phyloP scores from a whole-genome alignment of 2,888 invertebrate species.

The Lordiphosa fenestrarum region DNA sequence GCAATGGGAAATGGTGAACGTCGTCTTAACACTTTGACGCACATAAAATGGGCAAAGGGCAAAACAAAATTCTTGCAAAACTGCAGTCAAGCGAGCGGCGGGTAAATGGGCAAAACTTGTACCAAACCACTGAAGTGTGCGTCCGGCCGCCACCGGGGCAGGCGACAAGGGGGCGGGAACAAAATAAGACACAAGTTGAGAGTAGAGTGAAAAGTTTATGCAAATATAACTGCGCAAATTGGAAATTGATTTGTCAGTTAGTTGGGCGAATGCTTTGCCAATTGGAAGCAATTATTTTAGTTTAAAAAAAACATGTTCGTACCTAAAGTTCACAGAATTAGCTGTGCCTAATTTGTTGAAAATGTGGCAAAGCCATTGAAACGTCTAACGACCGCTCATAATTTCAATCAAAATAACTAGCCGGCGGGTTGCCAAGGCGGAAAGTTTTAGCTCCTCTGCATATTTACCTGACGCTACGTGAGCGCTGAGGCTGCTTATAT shows the following conservation, averaged over 20 bases:
- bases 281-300: neutral
- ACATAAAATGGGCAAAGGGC: constrained; percentile 22
- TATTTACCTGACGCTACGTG: constrained; percentile 28
- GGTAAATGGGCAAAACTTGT: constrained; percentile 41
- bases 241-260: constrained; percentile 48
- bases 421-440: constrained; percentile 19
- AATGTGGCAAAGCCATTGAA: constrained; percentile 15
- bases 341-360: constrained; percentile 31
- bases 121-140: constrained; percentile 7
- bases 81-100: constrained; percentile 14
- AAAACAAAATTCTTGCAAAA: constrained; percentile 13
- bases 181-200: constrained; percentile 11
- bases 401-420: constrained; percentile 67
- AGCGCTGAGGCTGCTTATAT: constrained; percentile 39
- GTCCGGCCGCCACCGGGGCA: neutral
- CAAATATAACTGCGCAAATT: constrained; percentile 43
- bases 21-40: constrained; percentile 10
- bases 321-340: neutral
- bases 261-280: constrained; percentile 1
- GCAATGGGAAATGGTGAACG: constrained; percentile 8
- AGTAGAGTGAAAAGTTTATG: constrained; percentile 39
- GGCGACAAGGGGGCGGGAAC: neutral
- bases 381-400: constrained; percentile 32
- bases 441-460: constrained; percentile 2
- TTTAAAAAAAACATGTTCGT: too few species aligned